Evolutionary conservation across 2,113 vertebrate genomes (phyloP), one percentile per base, ranked within the genome.

Genomic region (Scomber scombrus): DNA sequence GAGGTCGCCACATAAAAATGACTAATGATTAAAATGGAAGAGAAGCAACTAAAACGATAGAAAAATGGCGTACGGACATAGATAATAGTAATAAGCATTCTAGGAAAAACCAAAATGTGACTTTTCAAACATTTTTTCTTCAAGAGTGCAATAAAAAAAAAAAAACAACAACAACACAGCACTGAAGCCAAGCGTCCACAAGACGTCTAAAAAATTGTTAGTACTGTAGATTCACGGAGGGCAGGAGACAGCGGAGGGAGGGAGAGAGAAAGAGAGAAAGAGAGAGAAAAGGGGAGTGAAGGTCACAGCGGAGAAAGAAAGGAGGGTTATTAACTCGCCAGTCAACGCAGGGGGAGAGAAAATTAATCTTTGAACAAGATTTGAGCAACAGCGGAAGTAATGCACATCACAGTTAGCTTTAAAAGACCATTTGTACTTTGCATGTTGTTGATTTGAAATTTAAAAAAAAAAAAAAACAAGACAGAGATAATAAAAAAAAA

Each of bases 161-260:
- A 93, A 94, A 95, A 94, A 77, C 93, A 95, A 94, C 96, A 95
- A 95, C 91, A 94, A 96, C 95, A 98, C 96, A 95, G 97, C 97
- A 97, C 95, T 96, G 94, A 95, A 97, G 97, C 96, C 92, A 97
- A 96, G 96, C 96, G 95, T 96, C 95, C 95, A 96, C 96, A 94
- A 96, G 96, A 97, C 96, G 93, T 97, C 95, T 96, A 96, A 94
- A 97, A 86, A 85, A 21, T 92, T 95, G 95, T 97, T 96, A 97
- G 96, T 97, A 97, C 95, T 97, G 96, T 96, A 96, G 95, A 95
- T 95, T 96, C 88, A 96, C 95, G 56, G 90, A 96, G 86, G 84
- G 95, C 68, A 85, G 86, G 62, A 93, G 92, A 92, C 72, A 29
- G 81, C 26, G 23, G 65, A 68, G 47, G 34, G 34, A 40, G 34